Base-by-base conservation (phyloP, 2,113 vertebrate species). In the Cariama cristata region DNA sequence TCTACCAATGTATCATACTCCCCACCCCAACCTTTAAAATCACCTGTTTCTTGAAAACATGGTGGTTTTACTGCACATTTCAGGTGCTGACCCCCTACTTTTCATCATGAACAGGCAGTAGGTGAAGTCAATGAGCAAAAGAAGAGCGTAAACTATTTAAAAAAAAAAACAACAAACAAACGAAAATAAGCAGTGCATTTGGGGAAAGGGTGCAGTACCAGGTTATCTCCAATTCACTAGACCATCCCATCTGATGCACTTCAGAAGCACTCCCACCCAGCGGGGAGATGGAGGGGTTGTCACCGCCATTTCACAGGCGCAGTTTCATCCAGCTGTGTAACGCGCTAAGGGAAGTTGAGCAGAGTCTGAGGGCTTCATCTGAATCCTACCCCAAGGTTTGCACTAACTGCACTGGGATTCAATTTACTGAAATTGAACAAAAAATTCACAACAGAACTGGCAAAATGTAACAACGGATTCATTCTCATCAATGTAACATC, bases 401-500 rank as follows among this genome's bases (percentile, higher is more conserved):
- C 71, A 82, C 16, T 71, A 38, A 82, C 27, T 76, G 55, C 47
- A 40, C 5, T 28, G 60, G 63, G 83, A 84, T 28, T 75, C 81
- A 40, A 79, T 49, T 88, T 63, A 90, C 85, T 49, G 55, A 84
- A 44, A 40, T 22, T 28, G 59, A 94, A 89, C 44, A 72, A 60
- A 81, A 95, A 91, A 72, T 32, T 83, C 77, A 62, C 44, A 71
- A 62, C 60, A 64, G 23, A 94, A 84, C 32, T 32, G 24, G 49
- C 26, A 89, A 68, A 92, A 89, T 22, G 24, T 23, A 86, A 90
- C 69, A 93, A 95, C 84, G 58, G 80, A 21, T 68, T 81, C 10
- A 2, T 88, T 94, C 66, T 93, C 73, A 88, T 91, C 60, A 89
- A 40, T 42, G 82, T 72, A 77, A 91, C 93, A 94, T 85, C 95